Percentiles rank a stretch among this genome's conserved stretches.
These are phyloP conservation scores for Oeneis ivallda DNA, from an alignment of 2,888 invertebrate species.

Conservation along the genomic window DNA sequence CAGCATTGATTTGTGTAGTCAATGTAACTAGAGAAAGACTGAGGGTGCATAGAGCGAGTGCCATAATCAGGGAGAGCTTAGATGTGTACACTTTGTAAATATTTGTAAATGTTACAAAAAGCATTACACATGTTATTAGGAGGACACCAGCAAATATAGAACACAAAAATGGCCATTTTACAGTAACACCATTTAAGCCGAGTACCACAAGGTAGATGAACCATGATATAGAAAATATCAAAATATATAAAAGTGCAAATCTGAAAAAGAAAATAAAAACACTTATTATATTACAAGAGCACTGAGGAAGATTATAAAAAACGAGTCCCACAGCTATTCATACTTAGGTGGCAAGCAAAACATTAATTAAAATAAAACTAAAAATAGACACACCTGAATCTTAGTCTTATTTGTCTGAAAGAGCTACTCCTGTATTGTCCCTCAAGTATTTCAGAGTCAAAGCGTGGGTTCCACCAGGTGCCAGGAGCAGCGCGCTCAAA, in stretches of 20 bases:
- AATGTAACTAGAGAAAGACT: conserved; percentile 85
- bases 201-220: conserved; percentile 90
- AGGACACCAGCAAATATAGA: conserved; percentile 86
- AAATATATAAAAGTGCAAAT: conserved; percentile 93
- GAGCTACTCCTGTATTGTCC: conserved; percentile 94
- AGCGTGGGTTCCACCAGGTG: conserved; percentile 98
- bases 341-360: conserved; percentile 25
- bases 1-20: conserved; percentile 77
- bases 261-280: conserved; percentile 79
- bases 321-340: conserved; percentile 29
- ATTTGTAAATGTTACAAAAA: conserved; percentile 88
- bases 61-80: conserved; percentile 87
- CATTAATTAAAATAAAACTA: conserved; percentile 5
- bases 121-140: conserved; percentile 83
- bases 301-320: conserved; percentile 22
- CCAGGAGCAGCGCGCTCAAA: conserved; percentile 94
- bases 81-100: conserved; percentile 86
- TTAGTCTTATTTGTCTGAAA: conserved; percentile 92
- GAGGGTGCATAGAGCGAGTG: conserved; percentile 85
- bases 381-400: conserved; percentile 88
- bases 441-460: conserved; percentile 96
- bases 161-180: conserved; percentile 86
- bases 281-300: conserved; percentile 47
- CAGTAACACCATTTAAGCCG: conserved; percentile 84
- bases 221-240: conserved; percentile 93